Evolutionary conservation across 2,888 invertebrate species (phyloP), one percentile per base, ranked within the genome.

Genomic region (Cyrtodaria siliqua): DNA sequence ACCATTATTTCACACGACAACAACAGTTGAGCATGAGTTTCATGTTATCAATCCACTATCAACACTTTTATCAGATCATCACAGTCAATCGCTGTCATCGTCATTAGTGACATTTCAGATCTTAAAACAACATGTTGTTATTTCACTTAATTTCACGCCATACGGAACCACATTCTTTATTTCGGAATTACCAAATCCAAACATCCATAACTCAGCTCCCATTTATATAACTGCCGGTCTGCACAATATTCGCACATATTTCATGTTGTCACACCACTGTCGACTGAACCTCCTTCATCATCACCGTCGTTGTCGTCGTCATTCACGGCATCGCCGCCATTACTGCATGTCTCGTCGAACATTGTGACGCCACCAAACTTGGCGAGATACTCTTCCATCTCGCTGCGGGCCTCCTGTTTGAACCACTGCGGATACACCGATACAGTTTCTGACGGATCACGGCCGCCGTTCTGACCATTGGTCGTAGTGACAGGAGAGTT

Each of bases 311-410:
- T 71, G 24, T 63, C 64, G 24, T 75, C 63, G 49, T 60, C 60
- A 42, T 68, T 38, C 1, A 26, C 38, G 9, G 20, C 52, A 14
- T 40, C 27, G 2, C 27, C 44, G 16, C 44, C 44, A 6, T 44
- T 33, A 27, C 18, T 29, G 12, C 27, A 38, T 18, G 18, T 9
- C 47, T 27, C 49, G 27, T 70, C 66, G 44, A 70, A 69, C 38
- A 67, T 63, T 14, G 64, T 40, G 3, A 73, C 69, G 23, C 73
- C 78, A 1, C 73, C 78, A 67, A 79, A 79, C 40, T 67, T 73
- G 0, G 66, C 27, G 14, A 76, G 71, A 57, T 76, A 76, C 26
- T 71, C 53, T 1, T 50, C 56, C 61, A 73, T 73, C 23, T 73
- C 57, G 26, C 42, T 66, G 27, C 50, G 60, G 2, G 66, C 73